Evolutionary conservation across 2,888 invertebrate species (phyloP), one percentile per base, ranked within the genome.

Genomic region (Epistrophella euchroma): DNA sequence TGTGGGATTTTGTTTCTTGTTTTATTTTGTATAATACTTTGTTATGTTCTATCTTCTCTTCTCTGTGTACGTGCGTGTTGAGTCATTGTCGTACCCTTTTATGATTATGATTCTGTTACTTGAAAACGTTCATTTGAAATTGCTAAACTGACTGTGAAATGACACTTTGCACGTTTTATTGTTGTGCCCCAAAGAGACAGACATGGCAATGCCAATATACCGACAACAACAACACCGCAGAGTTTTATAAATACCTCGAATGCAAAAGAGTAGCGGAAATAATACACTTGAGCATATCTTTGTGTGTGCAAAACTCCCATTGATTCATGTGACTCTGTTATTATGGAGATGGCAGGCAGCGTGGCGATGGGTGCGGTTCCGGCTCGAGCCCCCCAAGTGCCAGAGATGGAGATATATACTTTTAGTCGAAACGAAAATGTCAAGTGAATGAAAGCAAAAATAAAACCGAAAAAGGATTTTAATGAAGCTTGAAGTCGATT

Each of bases 401-500:
- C 11, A 56, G 11, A 56, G n/a, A 17, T 9, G 32, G 25, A 25
- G 15, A 52, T 25, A 25, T 2, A 28, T 58, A 50, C 52, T 32
- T 50, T 68, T 43, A 43, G n/a, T 55, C 25, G 22, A 40, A 79
- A 68, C 25, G 22, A 40, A 79, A 68, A 76, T 81, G 80, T 85
- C 81, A 85, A 81, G 75, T 66, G 45, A 52, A 79, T 66, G 45
- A 75, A 72, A 72, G 58, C 56, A 62, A 37, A 76, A 86, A 85
- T 60, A 37, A 73, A 73, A 73, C 74, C 66, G 40, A 77, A 45
- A 82, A 78, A 74, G 82, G 78, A 86, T 78, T 77, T 78, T 71
- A 82, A 86, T 78, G 86, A 86, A 78, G 82, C 86, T 78, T 74
- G 74, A 78, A 86, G 86, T 82, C 82, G 82, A 86, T 86, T 86